Base-by-base conservation (phyloP, 2,888 invertebrate genomes). In the Apodemia hepburni region DNA sequence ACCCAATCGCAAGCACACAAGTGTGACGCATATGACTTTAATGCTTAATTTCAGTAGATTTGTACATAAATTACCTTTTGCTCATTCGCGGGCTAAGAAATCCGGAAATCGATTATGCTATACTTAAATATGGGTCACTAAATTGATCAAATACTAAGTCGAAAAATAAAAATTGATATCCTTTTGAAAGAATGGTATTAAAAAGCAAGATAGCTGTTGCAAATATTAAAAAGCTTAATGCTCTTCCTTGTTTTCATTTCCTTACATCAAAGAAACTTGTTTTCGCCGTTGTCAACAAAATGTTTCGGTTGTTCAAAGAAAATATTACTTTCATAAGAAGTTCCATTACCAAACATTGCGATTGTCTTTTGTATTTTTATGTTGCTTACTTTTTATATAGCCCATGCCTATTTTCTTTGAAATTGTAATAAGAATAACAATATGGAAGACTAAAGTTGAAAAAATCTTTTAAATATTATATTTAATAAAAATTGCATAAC, bases 241-340 rank as follows among this genome's bases (percentile, higher is more conserved):
- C 27, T 8, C 15, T 29, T 27, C 15, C 29, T 29, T 54, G 54
- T 54, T 29, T 57, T 57, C 57, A 57, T 57, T 57, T 57, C 29
- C 57, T 27, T 8, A 27, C 57, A 15, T 57, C 57, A 57, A 57
- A 57, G 29, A 2, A 57, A 57, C 57, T 57, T 27, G 29, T 22
- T 27, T 57, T 29, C 57, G n/a, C 27, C 3, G 57, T 27, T 57
- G 57, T 57, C 57, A 57, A n/a, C 57, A 27, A 57, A 57, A 57
- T 57, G 57, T 57, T 29, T 54, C 12, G 22, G 5, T 5, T 54
- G 29, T n/a, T 29, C 51, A 54, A 27, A 27, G 27, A 57, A 57
- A 57, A 57, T 57, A 57, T 57, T 57, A 27, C 27, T 57, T 57
- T 57, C n/a, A n/a, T 29, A 18, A 27, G 27, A 57, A 57, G 54